Percentiles rank a stretch among this genome's conserved stretches.
Conservation (phyloP, 2,888 invertebrate genomes). For the Caenorhabditis becei region DNA sequence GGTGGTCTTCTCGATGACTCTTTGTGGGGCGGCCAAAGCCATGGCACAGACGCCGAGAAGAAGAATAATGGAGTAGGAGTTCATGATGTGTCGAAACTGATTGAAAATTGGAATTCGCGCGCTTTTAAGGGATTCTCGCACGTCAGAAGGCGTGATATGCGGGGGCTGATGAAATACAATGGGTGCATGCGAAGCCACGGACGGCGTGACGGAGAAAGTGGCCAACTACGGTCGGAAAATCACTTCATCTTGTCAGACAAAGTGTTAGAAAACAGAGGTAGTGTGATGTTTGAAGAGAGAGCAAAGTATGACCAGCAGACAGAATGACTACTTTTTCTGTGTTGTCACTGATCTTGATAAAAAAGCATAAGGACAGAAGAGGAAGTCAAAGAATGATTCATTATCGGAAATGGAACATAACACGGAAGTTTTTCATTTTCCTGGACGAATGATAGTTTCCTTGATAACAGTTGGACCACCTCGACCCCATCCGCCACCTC, state of each 20-base stretch:
- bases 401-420: not conserved
- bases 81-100: slow-evolving; percentile 53
- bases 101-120: slow-evolving; percentile 22
- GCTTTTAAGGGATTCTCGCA: slow-evolving; percentile 34
- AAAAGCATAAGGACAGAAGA: not conserved
- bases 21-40: slow-evolving; percentile 37
- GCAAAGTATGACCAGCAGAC: slow-evolving; percentile 22
- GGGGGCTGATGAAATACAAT: slow-evolving; percentile 27
- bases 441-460: slow-evolving; percentile 16
- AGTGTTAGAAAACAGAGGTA: slow-evolving; percentile 12
- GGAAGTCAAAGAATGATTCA: not conserved
- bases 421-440: slow-evolving; percentile 14
- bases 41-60: slow-evolving; percentile 40
- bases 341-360: slow-evolving; percentile 20
- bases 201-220: slow-evolving; percentile 13
- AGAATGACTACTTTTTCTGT: slow-evolving; percentile 5
- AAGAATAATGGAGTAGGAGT: slow-evolving; percentile 44
- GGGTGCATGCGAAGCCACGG: slow-evolving; percentile 20
- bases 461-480: slow-evolving; percentile 5
- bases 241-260: slow-evolving; percentile 19
- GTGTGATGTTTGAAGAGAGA: slow-evolving; percentile 39
- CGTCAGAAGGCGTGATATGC: slow-evolving; percentile 49
- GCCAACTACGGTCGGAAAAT: slow-evolving; percentile 42
- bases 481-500: slow-evolving; percentile 13
- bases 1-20: slow-evolving; percentile 48